phyloP scores from a whole-genome alignment of 2,797 vertebrate genomes.

The Bradypodion ventrale region DNA sequence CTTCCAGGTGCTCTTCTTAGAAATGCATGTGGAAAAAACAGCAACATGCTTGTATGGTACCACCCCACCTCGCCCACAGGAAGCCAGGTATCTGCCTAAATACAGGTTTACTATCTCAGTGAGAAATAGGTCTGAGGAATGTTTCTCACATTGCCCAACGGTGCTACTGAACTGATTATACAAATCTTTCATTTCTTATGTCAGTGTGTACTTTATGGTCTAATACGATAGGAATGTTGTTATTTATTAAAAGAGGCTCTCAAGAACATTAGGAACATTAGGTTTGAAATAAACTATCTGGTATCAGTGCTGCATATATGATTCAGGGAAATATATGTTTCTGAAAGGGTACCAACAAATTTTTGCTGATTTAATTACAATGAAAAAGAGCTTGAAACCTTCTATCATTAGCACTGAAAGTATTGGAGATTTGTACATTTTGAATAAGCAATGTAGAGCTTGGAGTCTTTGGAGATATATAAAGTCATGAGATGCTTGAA shows the following conservation, averaged over 20 bases:
- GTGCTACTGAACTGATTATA: conserved; percentile 51
- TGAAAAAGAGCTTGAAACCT: conserved; percentile 21
- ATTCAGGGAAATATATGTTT: conserved; percentile 28
- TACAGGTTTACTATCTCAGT: neutral
- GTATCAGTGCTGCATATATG: conserved; percentile 37
- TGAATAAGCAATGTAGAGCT: conserved; percentile 36
- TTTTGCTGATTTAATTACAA: conserved; percentile 59
- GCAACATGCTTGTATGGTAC: no score
- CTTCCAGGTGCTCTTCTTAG: no score
- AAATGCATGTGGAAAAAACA: no score
- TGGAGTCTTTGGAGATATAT: conserved; percentile 32
- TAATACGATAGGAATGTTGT: conserved; percentile 2
- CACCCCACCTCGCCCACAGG: no score
- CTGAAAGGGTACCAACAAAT: conserved; percentile 56
- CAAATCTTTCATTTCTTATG: conserved; percentile 45
- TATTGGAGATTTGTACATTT: conserved; percentile 42
- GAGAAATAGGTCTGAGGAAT: neutral
- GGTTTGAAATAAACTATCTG: conserved; percentile 52
- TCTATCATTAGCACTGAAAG: neutral
- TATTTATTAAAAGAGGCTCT: conserved; percentile 5
- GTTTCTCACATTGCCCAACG: conserved; percentile 31
- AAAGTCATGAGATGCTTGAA: conserved; percentile 44
- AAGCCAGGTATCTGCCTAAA: no score
- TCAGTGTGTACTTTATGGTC: conserved; percentile 45
- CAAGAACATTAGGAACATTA: conserved; percentile 37